Evolutionary conservation across 2,113 vertebrate genomes (phyloP).

Genomic region (Salvelinus namaycush): DNA sequence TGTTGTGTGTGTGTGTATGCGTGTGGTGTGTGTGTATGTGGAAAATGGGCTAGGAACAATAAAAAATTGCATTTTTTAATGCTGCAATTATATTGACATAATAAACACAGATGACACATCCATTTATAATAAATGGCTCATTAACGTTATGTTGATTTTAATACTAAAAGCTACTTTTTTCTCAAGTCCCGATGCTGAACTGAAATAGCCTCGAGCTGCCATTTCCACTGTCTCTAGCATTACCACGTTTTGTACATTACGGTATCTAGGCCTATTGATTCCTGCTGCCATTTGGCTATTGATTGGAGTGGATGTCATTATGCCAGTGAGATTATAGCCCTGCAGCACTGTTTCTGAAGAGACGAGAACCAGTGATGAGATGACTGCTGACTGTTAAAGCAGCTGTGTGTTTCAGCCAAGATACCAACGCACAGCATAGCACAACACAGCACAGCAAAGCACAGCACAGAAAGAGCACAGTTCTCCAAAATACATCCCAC

Average conservation of each 20-base stretch:
- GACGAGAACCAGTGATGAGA: slow-evolving; percentile 53
- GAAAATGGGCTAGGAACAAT: slow-evolving; percentile 7
- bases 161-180: slow-evolving; percentile 59
- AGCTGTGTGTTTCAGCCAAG: slow-evolving; percentile 21
- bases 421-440: slow-evolving; percentile 53
- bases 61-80: not conserved
- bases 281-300: slow-evolving; percentile 62
- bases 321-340: slow-evolving; percentile 65
- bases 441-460: slow-evolving; percentile 22
- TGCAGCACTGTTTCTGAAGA: slow-evolving; percentile 48
- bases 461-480: slow-evolving; percentile 8
- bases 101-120: slow-evolving; percentile 37
- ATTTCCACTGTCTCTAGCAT: slow-evolving; percentile 14
- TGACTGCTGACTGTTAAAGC: slow-evolving; percentile 38
- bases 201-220: slow-evolving; percentile 23
- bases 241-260: slow-evolving; percentile 52
- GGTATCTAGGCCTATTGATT: slow-evolving; percentile 55
- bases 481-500: not conserved
- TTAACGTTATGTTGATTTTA: slow-evolving; percentile 62
- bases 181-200: slow-evolving; percentile 43
- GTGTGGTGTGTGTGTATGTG: not conserved
- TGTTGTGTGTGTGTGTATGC: slow-evolving; percentile 9
- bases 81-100: slow-evolving; percentile 56
- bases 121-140: slow-evolving; percentile 62
- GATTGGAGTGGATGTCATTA: slow-evolving; percentile 71